Base-by-base conservation (phyloP, 2,888 invertebrate genomes). In the Catocala fraxini region DNA sequence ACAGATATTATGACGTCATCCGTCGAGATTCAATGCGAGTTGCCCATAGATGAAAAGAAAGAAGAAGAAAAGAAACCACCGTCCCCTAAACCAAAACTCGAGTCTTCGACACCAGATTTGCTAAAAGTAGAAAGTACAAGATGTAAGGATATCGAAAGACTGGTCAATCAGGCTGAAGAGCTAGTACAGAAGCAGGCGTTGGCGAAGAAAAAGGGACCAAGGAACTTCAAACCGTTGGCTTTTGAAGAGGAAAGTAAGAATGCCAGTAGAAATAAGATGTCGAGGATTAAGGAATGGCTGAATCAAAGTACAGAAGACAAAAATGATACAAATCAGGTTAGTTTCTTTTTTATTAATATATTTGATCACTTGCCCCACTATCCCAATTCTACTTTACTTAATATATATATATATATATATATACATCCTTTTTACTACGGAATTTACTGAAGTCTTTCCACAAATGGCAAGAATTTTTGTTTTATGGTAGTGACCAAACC, bases 141-240 rank as follows among this genome's bases (percentile, higher is more conserved):
- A 80, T 94, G 95, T 73, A 96, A 96, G 81, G 96, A 96, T 83
- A 96, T 97, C 74, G 96, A 96, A 82, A 95, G 96, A 87, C 93
- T 98, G 64, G 97, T 98, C 65, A 96, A 96, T 76, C 96, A 97
- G 82, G 98, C 97, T 12, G 98, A 98, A 84, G 96, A 97, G 87
- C 93, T 98, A 86, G 97, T 98, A 54, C 95, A 95, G 66, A 95
- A 95, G 71, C 95, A 95, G 63, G 94, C 86, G 56, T 77, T 96
- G 95, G 88, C 94, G 49, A 94, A 93, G 77, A 93, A 89, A 74
- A 93, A 89, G 73, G 85, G 89, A 6, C 81, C 91, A 0, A 93
- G 94, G 70, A 93, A 83, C 49, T 93, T 95, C 51, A 95, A 95
- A 61, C 95, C 95, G 46, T 75, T 95, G 33, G 86, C 94, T 75